These are phyloP conservation scores for Parazoanthus darwini DNA, from an alignment of 92 coral and sea anemone species.

Conservation along the genomic window DNA sequence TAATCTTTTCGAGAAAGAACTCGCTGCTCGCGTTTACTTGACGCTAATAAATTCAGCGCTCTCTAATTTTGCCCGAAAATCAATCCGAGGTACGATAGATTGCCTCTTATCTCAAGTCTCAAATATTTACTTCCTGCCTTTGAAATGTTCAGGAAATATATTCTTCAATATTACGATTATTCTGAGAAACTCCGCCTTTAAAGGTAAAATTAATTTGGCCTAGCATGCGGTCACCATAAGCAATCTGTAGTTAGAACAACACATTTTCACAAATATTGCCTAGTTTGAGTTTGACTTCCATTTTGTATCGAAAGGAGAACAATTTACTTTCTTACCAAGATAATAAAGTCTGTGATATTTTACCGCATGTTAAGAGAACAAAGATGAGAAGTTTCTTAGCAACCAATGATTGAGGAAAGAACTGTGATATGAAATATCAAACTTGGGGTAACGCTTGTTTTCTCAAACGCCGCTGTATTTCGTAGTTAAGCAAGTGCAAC, in stretches of 20 bases:
- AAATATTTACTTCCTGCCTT: conserved; percentile 77
- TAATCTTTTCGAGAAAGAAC: background rate
- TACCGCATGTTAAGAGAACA: conserved; percentile 36
- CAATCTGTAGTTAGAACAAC: conserved; percentile 15
- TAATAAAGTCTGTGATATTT: conserved; percentile 37
- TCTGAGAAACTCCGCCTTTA: conserved; percentile 76
- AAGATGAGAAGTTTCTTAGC: conserved; percentile 44
- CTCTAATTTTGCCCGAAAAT: conserved; percentile 32
- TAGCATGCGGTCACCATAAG: conserved; percentile 43
- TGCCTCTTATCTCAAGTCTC: conserved; percentile 68
- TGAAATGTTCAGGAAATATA: conserved; percentile 84
- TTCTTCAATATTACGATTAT: conserved; percentile 61
- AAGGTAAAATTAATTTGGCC: conserved; percentile 72
- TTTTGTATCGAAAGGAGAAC: conserved; percentile 32
- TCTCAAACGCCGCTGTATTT: conserved; percentile 19
- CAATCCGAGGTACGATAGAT: conserved; percentile 45
- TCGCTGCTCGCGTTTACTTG: conserved; percentile 6
- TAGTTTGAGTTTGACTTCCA: conserved; percentile 21
- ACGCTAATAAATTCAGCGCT: conserved; percentile 12
- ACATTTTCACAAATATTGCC: conserved; percentile 3
- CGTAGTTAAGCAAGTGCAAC: background rate
- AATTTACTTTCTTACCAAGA: conserved; percentile 27
- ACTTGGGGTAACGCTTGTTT: conserved; percentile 11
- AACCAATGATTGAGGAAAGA: conserved; percentile 38
- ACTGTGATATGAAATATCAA: conserved; percentile 30